Conservation (phyloP, 2,888 invertebrate genomes). For the Patella pellucida region DNA sequence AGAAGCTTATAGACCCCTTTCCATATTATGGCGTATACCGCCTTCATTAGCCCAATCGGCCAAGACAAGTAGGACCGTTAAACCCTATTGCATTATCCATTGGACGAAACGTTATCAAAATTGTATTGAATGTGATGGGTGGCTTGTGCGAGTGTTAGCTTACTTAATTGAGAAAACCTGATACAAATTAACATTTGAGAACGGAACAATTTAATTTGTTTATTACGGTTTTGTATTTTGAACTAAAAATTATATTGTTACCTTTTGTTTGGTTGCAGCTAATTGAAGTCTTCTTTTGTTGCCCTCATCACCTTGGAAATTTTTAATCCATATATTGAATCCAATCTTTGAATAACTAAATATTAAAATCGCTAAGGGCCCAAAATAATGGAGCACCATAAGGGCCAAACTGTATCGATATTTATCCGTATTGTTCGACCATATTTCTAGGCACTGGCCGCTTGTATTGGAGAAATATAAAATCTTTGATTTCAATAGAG, state of each 20-base stretch:
- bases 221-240: not conserved
- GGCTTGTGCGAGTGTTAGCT: too few relatives aligned
- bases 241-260: conserved; percentile 69
- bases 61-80: too few relatives aligned
- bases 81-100: too few relatives aligned
- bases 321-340: conserved; percentile 88
- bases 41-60: too few relatives aligned
- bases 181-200: not conserved
- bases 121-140: too few relatives aligned
- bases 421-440: conserved; percentile 39
- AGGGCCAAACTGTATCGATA: conserved; percentile 82
- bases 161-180: too few relatives aligned
- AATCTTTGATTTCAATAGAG: conserved; percentile 78
- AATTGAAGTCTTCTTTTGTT: conserved; percentile 66
- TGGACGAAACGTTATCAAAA: too few relatives aligned
- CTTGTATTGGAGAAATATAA: conserved; percentile 44
- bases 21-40: too few relatives aligned
- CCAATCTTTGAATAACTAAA: conserved; percentile 90
- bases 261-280: conserved; percentile 90
- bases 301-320: conserved; percentile 59
- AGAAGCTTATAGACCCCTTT: too few relatives aligned
- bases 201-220: too few relatives aligned
- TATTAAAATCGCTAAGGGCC: conserved; percentile 84
- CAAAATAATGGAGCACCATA: conserved; percentile 84
- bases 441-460: conserved; percentile 45